Conservation (phyloP, 2,797 vertebrate species). For the Carapus acus region DNA sequence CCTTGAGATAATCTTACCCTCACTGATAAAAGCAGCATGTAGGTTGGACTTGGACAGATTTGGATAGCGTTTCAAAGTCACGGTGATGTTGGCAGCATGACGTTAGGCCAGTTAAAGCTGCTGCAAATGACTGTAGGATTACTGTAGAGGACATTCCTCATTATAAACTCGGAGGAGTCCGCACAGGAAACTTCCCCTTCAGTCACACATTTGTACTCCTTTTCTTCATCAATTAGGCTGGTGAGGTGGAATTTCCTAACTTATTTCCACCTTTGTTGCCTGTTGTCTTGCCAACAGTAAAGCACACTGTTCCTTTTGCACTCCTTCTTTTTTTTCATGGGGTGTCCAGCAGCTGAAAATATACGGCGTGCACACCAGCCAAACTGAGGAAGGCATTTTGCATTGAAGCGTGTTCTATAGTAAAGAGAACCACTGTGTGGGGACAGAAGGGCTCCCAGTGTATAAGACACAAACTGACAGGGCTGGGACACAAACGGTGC, state of each 20-base stretch:
- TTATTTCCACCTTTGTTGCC: no score
- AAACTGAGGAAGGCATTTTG: conserved; percentile 8
- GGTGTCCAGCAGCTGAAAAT: conserved; percentile 3
- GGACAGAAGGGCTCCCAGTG: conserved; percentile 20
- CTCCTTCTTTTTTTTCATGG: conserved; percentile 30
- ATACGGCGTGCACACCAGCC: conserved; percentile 8
- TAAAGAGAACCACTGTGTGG: conserved; percentile 31
- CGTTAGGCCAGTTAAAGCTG: conserved; percentile 48
- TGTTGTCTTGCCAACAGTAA: no score
- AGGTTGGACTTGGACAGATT: conserved; percentile 22
- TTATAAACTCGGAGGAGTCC: conserved; percentile 15
- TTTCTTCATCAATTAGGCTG: no score
- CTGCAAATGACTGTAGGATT: conserved; percentile 56
- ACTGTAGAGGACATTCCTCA: conserved; percentile 32
- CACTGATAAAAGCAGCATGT: conserved; percentile 23
- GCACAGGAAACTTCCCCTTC: background rate
- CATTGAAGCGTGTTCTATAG: conserved; percentile 2
- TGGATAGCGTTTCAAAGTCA: conserved; percentile 44
- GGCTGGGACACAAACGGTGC: background rate
- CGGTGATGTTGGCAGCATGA: conserved; percentile 27
- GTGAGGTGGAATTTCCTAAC: no score
- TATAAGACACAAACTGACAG: conserved; percentile 3
- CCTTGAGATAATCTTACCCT: conserved; percentile 14
- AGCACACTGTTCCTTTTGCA: no score
- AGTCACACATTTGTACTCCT: background rate